Base-by-base conservation (phyloP, 2,113 vertebrate species). In the Thunnus thynnus region DNA sequence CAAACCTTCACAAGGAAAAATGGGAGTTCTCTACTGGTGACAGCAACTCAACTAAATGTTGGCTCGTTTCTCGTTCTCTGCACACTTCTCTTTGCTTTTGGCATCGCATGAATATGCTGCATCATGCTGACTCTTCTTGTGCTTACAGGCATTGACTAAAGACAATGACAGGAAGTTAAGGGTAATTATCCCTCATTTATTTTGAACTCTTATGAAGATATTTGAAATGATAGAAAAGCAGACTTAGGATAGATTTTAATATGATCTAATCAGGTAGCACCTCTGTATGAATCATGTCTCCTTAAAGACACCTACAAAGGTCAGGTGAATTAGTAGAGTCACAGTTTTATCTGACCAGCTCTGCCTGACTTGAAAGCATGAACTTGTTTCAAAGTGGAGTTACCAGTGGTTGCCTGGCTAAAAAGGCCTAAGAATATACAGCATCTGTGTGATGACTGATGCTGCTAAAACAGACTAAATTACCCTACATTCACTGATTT, bases 141-240 rank as follows among this genome's bases (percentile, higher is more conserved):
- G 86, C 88, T 95, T 92, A 20, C 93, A 95, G 95, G 92, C 93
- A 82, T 72, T 89, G 86, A 86, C 83, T 80, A 93, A 94, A 93
- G 88, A 92, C 82, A 91, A 41, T 91, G 86, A 88, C 89, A 76
- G 61, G 73, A 94, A 41, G 73, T 87, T 91, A 76, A 82, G 81
- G 94, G 93, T 94, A 95, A 94, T 81, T 91, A 87, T 85, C 44
- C 61, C 44, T 76, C 22, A 7, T 85, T 89, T 73, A 32, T 88
- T 72, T 82, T 56, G 10, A 1, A 81, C 27, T 74, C 13, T 32
- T 57, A 13, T 51, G 13, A 78, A 44, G 63, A 64, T 60, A 22
- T 41, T 48, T 20, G 44, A 22, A n/a, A 55, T 7, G 18, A 20
- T n/a, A 72, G 18, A 64, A 61, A 27, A 55, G 47, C 22, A 22